Base-by-base conservation (phyloP, 2,113 vertebrate genomes). In the Geothlypis trichas region DNA sequence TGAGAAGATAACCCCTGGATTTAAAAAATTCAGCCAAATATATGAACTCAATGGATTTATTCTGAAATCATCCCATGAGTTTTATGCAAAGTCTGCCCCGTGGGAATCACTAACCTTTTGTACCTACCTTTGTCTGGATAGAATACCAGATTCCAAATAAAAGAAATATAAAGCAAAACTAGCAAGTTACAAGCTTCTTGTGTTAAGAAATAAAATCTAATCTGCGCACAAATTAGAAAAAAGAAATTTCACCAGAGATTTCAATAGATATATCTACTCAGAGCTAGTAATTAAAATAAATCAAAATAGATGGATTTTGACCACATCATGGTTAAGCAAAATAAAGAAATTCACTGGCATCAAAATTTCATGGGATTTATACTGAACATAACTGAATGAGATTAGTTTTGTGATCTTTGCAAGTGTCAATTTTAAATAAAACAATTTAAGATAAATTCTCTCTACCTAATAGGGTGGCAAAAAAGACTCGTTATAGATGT, bases 401-500 rank as follows among this genome's bases (percentile, higher is more conserved):
- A 90, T 74, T 73, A 82, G 4, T 14, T 84, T 75, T 69, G 15
- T 54, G 46, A 55, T 66, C n/a, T 91, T n/a, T 69, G 37, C 41
- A 42, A 61, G 11, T 9, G 17, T 44, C 15, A 58, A 76, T 87
- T 65, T 90, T 58, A 79, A 95, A 87, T 20, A 13, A 76, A 89
- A 90, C 7, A 46, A 33, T 42, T 15, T 55, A 22, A 2, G 37
- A 87, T 69, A 59, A 85, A 67, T 93, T 76, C 1, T 69, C 13
- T 76, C n/a, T 84, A 51, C 10, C 5, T 47, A 57, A 82, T 44
- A 76, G 10, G 54, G 58, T 83, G 27, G 24, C 37, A 80, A 24
- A 65, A 72, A 89, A 28, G 1, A 33, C 31, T 85, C 0, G 0
- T 42, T 83, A 30, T 4, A 8, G 16, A 46, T 66, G 2, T 55